A percentile compares a stretch with the other conserved stretches of the same genome.
Conservation (phyloP, 37 sponge, comb jelly and placozoan genomes). For the Tethya wilhelma region DNA sequence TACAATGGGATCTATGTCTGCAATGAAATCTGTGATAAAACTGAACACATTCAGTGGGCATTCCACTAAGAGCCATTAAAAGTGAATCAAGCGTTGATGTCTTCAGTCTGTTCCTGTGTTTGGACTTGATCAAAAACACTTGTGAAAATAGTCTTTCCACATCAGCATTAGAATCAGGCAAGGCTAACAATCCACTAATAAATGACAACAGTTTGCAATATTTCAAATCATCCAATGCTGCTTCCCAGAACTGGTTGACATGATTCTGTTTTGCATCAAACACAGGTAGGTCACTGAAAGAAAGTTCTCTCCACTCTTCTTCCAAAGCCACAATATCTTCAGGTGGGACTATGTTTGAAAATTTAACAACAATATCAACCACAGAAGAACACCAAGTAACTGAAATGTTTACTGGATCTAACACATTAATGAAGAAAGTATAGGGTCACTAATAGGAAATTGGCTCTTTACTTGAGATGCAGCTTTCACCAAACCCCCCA, state of each 20-base stretch:
- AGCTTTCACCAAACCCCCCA: not conserved
- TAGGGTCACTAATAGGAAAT: slow-evolving; percentile 5
- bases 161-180: slow-evolving; percentile 2
- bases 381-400: not conserved
- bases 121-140: not conserved
- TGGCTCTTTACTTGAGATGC: not conserved
- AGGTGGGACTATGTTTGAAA: not conserved
- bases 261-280: not conserved
- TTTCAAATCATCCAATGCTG: too few species aligned
- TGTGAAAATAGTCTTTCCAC: slow-evolving; percentile 4
- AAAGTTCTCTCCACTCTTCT: not conserved
- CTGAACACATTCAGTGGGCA: not conserved
- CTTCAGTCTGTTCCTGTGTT: slow-evolving; percentile 17
- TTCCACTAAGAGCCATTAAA: not conserved
- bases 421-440: not conserved
- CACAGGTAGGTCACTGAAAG: not conserved
- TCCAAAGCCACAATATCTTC: not conserved
- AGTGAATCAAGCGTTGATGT: slow-evolving; percentile 1
- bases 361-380: not conserved
- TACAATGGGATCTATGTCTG: slow-evolving; percentile 18
- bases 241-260: slow-evolving; percentile 12
- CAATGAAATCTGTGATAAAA: slow-evolving; percentile 17
- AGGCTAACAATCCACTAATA: not conserved
- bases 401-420: not conserved
- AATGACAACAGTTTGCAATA: not conserved